Conservation (phyloP, 2,888 invertebrate species). For the Drosophila acutilabella region DNA sequence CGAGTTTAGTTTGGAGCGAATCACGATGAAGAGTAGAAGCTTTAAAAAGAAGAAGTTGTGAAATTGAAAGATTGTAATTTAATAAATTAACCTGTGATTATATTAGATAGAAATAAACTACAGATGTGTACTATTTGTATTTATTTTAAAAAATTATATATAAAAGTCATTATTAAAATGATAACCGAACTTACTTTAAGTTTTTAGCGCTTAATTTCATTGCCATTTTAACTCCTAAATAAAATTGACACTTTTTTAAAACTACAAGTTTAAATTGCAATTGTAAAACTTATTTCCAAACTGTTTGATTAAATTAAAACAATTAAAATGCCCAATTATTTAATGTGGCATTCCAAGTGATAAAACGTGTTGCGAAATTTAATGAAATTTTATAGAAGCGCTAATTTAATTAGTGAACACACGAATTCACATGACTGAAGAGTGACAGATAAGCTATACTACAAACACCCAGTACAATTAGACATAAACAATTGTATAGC, state of each 20-base stretch:
- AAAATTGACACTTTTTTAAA: neutral
- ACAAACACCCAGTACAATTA: constrained; percentile 1
- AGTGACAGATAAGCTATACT: neutral
- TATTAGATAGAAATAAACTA: too few species aligned
- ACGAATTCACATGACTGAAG: constrained; percentile 56
- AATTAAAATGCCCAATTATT: constrained; percentile 36
- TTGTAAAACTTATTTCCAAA: constrained; percentile 13
- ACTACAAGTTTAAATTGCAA: neutral
- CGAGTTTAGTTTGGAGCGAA: too few species aligned
- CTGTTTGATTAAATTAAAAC: constrained; percentile 19
- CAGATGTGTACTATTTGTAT: too few species aligned
- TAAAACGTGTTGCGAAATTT: constrained; percentile 26
- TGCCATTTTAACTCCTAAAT: too few species aligned
- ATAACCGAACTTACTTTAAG: too few species aligned
- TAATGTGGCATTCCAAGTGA: constrained; percentile 29
- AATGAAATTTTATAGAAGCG: constrained; percentile 25
- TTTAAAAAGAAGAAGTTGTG: too few species aligned
- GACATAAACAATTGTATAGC: neutral
- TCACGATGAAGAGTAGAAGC: too few species aligned
- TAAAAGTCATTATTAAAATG: too few species aligned
- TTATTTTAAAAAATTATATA: too few species aligned
- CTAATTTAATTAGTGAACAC: constrained; percentile 53
- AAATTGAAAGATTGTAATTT: too few species aligned
- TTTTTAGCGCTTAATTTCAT: too few species aligned
- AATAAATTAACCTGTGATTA: too few species aligned